phyloP scores from a whole-genome alignment of 2,113 vertebrate genomes.

The Melospiza georgiana region DNA sequence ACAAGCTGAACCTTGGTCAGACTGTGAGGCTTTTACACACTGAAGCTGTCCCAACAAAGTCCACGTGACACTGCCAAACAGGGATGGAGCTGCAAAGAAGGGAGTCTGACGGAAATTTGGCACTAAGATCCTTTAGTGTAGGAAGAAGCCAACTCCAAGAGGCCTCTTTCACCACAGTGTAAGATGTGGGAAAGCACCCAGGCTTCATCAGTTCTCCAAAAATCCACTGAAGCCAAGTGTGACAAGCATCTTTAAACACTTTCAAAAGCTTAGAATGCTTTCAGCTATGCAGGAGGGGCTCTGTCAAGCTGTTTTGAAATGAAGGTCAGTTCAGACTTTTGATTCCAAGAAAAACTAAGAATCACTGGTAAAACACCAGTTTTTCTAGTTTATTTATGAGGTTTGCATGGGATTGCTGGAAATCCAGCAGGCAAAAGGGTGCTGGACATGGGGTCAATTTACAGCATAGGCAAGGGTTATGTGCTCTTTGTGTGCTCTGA shows the following conservation, averaged over 20 bases:
- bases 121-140: not conserved
- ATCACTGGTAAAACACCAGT: not conserved
- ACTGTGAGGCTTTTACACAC: fast-evolving
- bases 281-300: not conserved
- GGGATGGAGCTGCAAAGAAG: not conserved
- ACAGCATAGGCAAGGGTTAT: not conserved
- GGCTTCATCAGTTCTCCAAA: not conserved
- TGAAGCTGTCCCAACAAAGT: not conserved
- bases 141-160: not conserved
- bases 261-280: not conserved
- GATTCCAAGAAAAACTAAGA: not conserved
- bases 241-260: not conserved
- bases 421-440: not conserved
- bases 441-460: not conserved
- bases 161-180: not conserved
- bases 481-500: not conserved
- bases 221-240: not conserved
- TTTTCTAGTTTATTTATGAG: not conserved
- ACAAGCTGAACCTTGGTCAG: not conserved
- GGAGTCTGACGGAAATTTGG: not conserved
- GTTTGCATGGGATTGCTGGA: not conserved
- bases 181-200: not conserved
- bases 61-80: fast-evolving
- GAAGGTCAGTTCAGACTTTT: not conserved
- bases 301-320: not conserved